These are phyloP conservation scores for Atta texana DNA, from an alignment of 1,140 invertebrate species.

Conservation along the genomic window DNA sequence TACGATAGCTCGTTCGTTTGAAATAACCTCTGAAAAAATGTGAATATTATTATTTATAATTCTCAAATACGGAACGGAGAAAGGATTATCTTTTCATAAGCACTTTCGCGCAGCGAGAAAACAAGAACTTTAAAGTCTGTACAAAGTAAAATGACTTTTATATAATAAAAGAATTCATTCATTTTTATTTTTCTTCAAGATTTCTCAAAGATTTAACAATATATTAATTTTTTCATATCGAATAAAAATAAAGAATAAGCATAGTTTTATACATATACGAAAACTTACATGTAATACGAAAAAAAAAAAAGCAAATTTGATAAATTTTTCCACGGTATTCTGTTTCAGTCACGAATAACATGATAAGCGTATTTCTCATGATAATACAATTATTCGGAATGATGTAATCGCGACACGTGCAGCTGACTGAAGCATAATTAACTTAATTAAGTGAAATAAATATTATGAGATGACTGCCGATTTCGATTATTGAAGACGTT, in stretches of 20 bases:
- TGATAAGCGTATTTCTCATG: neutral
- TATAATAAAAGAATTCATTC: neutral
- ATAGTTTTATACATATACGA: neutral
- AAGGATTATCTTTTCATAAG: neutral
- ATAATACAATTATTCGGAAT: constrained; percentile 7
- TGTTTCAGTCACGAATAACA: neutral
- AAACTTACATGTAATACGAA: neutral
- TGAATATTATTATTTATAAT: constrained; percentile 9
- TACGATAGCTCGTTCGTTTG: neutral
- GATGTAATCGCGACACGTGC: constrained; percentile 25
- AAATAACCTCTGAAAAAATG: neutral
- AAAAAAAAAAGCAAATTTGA: neutral
- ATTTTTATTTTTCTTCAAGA: neutral
- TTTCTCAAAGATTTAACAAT: neutral
- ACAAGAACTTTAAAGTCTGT: neutral
- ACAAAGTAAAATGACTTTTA: constrained; percentile 3
- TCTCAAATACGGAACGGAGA: neutral
- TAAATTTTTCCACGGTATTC: neutral
- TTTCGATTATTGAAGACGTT: constrained; percentile 7
- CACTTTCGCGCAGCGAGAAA: neutral
- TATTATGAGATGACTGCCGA: constrained; percentile 6
- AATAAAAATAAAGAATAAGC: neutral
- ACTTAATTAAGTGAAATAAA: neutral
- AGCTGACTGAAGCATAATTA: constrained; percentile 8
- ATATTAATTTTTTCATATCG: neutral